Evolutionary conservation across 2,888 invertebrate species (phyloP), one percentile per base, ranked within the genome.

Genomic region (Agapostemon virescens): DNA sequence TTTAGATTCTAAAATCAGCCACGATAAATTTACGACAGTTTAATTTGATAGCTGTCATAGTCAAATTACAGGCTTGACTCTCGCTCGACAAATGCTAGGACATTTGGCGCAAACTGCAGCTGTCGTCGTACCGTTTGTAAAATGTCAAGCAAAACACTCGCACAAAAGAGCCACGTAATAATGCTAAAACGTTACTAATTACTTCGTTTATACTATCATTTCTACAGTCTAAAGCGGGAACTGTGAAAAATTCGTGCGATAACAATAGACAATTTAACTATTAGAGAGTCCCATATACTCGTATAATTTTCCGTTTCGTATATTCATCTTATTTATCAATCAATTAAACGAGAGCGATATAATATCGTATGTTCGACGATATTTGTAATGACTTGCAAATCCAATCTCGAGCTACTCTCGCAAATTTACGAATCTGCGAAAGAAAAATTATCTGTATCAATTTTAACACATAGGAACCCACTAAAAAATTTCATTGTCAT

Each of bases 91-190:
- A 55, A 55, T 55, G 55, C 17, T 55, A 55, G 55, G 55, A 55
- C 55, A 55, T 55, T 55, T 55, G 55, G 55, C 26, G 55, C 26
- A 55, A 55, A 55, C 55, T 55, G 55, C 55, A 55, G 55, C 55
- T 55, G 55, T 55, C 55, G 55, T 55, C 55, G 17, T 55, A 55
- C 26, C 55, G 55, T 55, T 55, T 55, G 55, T 55, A 55, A 55
- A 55, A 55, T 55, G 55, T 55, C 55, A 26, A 55, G 55, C 55
- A 55, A 55, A 55, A 55, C 55, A 55, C 55, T 55, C 55, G 26
- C 17, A 17, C 26, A 55, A 55, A 26, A 26, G 55, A 55, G 55
- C 55, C 55, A 17, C 55, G 55, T 55, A 55, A 55, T 55, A 17
- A 55, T 55, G 26, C 55, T 55, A 55, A 55, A 55, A 30, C 26